Evolutionary conservation across 2,797 vertebrate genomes (phyloP).

Genomic region (Gallirallus australis): DNA sequence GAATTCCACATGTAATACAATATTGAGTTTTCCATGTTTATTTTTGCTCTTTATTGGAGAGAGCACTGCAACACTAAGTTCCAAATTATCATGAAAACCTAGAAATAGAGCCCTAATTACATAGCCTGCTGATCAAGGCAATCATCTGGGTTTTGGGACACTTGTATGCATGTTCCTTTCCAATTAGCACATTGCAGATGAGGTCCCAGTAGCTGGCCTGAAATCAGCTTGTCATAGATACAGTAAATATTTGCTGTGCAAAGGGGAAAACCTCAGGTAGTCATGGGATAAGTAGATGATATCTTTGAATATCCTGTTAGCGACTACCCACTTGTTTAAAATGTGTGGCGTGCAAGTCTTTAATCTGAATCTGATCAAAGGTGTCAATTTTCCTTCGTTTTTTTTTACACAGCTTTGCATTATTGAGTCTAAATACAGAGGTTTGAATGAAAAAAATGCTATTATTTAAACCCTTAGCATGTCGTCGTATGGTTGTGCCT

Average conservation of each 20-base stretch:
- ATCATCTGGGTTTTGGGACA: conserved; percentile 55
- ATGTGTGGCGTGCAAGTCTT: not conserved
- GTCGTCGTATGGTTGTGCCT: not conserved
- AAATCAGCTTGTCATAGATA: not conserved
- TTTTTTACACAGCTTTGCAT: not conserved
- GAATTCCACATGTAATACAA: not conserved
- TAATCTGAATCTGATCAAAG: not conserved
- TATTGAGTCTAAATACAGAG: not conserved
- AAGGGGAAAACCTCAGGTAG: not conserved
- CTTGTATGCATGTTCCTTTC: conserved; percentile 37
- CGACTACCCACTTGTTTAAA: not conserved
- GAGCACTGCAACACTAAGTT: not conserved
- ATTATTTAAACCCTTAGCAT: not conserved
- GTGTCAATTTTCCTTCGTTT: not conserved
- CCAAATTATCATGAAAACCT: conserved; percentile 14
- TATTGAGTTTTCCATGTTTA: not conserved
- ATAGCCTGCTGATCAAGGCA: conserved; percentile 53
- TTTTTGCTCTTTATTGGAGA: not conserved
- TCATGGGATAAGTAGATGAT: not conserved
- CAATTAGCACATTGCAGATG: conserved; percentile 63
- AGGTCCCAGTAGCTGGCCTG: conserved; percentile 41
- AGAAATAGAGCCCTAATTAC: conserved; percentile 41
- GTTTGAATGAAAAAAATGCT: not conserved
- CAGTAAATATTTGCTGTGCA: conserved; percentile 28
- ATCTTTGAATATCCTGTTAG: not conserved